Evolutionary conservation across 2,888 invertebrate species (phyloP), one percentile per base, ranked within the genome.

Genomic region (Idaea biselata): DNA sequence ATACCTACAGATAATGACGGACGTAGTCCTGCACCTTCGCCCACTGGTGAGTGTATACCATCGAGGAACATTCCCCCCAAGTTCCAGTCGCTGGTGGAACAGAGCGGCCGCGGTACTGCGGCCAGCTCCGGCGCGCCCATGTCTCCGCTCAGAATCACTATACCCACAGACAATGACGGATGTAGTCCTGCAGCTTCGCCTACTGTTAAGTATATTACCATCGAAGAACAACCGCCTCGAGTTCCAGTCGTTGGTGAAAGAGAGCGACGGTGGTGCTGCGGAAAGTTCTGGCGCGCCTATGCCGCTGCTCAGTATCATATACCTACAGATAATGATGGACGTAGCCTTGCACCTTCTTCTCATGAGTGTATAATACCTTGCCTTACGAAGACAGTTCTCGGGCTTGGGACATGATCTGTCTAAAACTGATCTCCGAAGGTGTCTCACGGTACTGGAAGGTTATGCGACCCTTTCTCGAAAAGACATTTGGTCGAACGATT

Each of bases 261-360:
- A 97, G 79, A 93, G 95, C 69, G 95, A 94, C 58, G 94, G 93
- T 68, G 87, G 93, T 78, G 77, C 91, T 5, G 77, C 80, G 83
- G 85, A 81, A 78, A 64, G 88, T 68, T 71, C 91, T 74, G 78
- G 92, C 78, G 82, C 89, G 0, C 94, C 95, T 17, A 89, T 96
- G 78, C 96, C 96, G 53, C 97, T 97, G 6, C 93, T 97, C 60
- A 94, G 96, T 71, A 97, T 98, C 86, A 97, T 88, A 97, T 98
- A 83, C 97, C 97, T 58, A 95, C 96, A 76, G 94, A 94, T 66
- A 94, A 91, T 71, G 93, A 93, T 65, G 89, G 87, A 5, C 93
- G 96, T 80, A 98, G 98, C 86, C 98, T 98, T 44, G 97, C 97
- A 82, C 97, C 97, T 56, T 98, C 98, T n/a, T n/a, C n/a, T n/a